phyloP scores from a whole-genome alignment of 2,888 invertebrate species.

The Eumerus sabulonum region DNA sequence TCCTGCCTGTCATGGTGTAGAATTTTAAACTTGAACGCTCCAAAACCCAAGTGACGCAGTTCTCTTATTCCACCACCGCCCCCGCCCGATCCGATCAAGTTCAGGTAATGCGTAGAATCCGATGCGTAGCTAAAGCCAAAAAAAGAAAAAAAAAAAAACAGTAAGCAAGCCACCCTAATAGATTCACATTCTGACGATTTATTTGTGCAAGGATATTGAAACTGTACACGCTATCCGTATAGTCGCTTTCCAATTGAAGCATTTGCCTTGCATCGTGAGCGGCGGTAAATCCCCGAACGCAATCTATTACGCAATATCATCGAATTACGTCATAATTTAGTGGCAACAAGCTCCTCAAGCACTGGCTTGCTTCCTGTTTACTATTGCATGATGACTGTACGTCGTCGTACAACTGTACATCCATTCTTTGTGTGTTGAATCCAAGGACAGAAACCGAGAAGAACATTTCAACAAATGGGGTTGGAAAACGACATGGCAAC shows the following conservation, averaged over 20 bases:
- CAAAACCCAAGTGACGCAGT: constrained; percentile 54
- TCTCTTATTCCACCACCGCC: constrained; percentile 27
- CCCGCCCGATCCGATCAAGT: background rate
- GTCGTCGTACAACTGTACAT: constrained; percentile 23
- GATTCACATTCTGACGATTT: constrained; percentile 50
- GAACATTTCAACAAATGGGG: background rate
- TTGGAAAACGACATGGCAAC: background rate
- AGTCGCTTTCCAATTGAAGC: too few relatives aligned
- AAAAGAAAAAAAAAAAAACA: constrained; percentile 11
- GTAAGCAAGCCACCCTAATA: constrained; percentile 43
- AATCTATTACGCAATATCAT: constrained; percentile 66
- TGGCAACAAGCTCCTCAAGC: constrained; percentile 43
- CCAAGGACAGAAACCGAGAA: background rate
- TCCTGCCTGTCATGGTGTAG: constrained; percentile 34
- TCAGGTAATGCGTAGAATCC: background rate
- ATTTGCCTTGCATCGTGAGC: too few relatives aligned
- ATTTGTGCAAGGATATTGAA: constrained; percentile 64
- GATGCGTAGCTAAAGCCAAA: constrained; percentile 27
- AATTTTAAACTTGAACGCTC: constrained; percentile 41
- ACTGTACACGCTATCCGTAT: constrained; percentile 53
- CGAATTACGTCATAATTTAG: constrained; percentile 65
- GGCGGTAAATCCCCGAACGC: constrained; percentile 36
- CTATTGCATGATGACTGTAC: constrained; percentile 30
- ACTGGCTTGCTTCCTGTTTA: too few relatives aligned
- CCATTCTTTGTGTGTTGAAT: constrained; percentile 52